Evolutionary conservation across 2,113 vertebrate genomes (phyloP).

Genomic region (Myotis yumanensis): DNA sequence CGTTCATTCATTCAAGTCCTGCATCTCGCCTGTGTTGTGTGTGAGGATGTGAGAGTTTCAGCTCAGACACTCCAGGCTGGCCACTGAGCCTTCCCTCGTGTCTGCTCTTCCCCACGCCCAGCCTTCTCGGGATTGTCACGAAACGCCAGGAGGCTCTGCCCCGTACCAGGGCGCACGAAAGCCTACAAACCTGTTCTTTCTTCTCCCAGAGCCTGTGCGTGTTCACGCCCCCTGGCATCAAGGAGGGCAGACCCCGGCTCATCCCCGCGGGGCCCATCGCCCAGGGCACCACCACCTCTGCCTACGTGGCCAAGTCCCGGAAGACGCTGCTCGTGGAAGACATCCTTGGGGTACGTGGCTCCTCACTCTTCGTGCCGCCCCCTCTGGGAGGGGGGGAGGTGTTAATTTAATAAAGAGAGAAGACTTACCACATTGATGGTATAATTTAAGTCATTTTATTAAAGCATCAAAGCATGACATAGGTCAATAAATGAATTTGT

Average conservation of each 20-base stretch:
- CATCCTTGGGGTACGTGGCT: constrained; percentile 91
- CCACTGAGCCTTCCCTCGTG: fast-evolving
- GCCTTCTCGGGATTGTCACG: fast-evolving
- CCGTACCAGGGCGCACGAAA: fast-evolving
- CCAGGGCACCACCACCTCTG: constrained; percentile 95
- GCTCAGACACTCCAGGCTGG: neutral
- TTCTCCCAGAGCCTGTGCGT: constrained; percentile 93
- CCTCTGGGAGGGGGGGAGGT: too few relatives aligned
- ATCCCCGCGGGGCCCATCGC: constrained; percentile 93
- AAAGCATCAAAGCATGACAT: neutral
- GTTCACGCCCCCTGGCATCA: constrained; percentile 94
- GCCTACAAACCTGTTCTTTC: neutral
- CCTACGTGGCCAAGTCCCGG: constrained; percentile 96
- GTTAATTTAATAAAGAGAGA: neutral
- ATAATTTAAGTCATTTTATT: neutral
- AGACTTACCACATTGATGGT: neutral
- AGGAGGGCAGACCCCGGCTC: constrained; percentile 92
- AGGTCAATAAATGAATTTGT: neutral
- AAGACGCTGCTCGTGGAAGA: constrained; percentile 96
- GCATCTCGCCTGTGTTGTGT: fast-evolving
- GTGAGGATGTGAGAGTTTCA: fast-evolving
- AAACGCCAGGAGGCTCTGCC: fast-evolving
- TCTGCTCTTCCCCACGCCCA: neutral
- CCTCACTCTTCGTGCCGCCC: constrained; percentile 32
- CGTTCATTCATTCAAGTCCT: too few relatives aligned